Percentiles rank a stretch among this genome's conserved stretches.
phyloP scores from a whole-genome alignment of 2,888 invertebrate genomes.

The Parnassius orleans region DNA sequence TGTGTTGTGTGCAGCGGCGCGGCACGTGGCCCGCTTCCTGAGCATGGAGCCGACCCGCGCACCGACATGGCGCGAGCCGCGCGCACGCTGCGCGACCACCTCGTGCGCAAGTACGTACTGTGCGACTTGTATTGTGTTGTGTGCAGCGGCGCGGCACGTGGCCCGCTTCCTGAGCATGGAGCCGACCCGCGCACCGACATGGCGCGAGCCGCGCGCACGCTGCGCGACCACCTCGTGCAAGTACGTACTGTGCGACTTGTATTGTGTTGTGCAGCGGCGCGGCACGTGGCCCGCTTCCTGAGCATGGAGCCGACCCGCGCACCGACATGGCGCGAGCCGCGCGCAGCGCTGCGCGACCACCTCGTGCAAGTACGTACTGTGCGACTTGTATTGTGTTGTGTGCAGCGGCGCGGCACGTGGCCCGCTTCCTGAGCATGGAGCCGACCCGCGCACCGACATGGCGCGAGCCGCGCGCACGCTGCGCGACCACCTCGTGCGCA shows the following conservation, averaged over 20 bases:
- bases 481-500: slow-evolving; percentile 59
- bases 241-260: slow-evolving; percentile 34
- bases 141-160: slow-evolving; percentile 93
- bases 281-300: slow-evolving; percentile 95
- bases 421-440: slow-evolving; percentile 96
- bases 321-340: slow-evolving; percentile 64
- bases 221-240: slow-evolving; percentile 64
- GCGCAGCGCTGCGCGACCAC: slow-evolving; percentile 58
- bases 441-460: slow-evolving; percentile 80
- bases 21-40: slow-evolving; percentile 95
- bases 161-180: slow-evolving; percentile 97
- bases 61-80: slow-evolving; percentile 64
- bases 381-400: background rate
- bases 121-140: background rate
- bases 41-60: slow-evolving; percentile 89
- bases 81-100: slow-evolving; percentile 58
- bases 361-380: slow-evolving; percentile 54
- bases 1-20: slow-evolving; percentile 84
- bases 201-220: slow-evolving; percentile 61
- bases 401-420: slow-evolving; percentile 94
- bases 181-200: slow-evolving; percentile 75
- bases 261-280: slow-evolving; percentile 84
- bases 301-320: slow-evolving; percentile 89
- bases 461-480: slow-evolving; percentile 62
- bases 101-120: slow-evolving; percentile 53